phyloP scores from a whole-genome alignment of 1,140 invertebrate genomes.

The Bathynomus jamesi region DNA sequence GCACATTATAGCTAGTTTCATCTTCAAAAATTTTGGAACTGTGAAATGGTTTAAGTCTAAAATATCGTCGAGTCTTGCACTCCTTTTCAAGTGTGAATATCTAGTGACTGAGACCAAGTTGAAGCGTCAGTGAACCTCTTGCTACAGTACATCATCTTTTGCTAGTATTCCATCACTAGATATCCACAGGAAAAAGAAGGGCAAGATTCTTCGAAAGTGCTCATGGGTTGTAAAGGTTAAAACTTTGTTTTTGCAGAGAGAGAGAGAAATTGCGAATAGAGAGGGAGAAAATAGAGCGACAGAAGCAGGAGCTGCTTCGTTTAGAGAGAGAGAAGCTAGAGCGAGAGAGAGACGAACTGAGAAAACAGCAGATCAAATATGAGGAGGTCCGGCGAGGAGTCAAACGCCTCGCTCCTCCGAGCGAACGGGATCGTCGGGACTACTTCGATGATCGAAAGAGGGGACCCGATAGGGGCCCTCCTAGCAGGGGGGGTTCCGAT shows the following conservation, averaged over 20 bases:
- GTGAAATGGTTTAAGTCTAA: too few relatives aligned
- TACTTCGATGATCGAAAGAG: background rate
- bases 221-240: too few relatives aligned
- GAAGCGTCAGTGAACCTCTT: too few relatives aligned
- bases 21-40: too few relatives aligned
- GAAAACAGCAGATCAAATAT: slow-evolving; percentile 10
- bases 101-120: background rate
- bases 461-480: background rate
- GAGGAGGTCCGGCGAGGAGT: background rate
- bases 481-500: background rate
- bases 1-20: too few relatives aligned
- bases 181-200: too few relatives aligned
- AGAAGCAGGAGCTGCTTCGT: slow-evolving; percentile 21
- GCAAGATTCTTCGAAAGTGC: too few relatives aligned
- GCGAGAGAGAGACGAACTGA: slow-evolving; percentile 21
- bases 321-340: slow-evolving; percentile 19
- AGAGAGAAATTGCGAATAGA: slow-evolving; percentile 13
- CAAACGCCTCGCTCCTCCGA: background rate
- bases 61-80: too few relatives aligned
- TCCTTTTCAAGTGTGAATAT: too few relatives aligned
- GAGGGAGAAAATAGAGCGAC: slow-evolving; percentile 19
- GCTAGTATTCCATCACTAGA: background rate
- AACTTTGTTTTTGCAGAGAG: slow-evolving; percentile 11
- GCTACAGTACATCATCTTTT: background rate
- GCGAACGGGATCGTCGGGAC: background rate